Conservation (phyloP, 2,888 invertebrate genomes). For the Xestia xanthographa region DNA sequence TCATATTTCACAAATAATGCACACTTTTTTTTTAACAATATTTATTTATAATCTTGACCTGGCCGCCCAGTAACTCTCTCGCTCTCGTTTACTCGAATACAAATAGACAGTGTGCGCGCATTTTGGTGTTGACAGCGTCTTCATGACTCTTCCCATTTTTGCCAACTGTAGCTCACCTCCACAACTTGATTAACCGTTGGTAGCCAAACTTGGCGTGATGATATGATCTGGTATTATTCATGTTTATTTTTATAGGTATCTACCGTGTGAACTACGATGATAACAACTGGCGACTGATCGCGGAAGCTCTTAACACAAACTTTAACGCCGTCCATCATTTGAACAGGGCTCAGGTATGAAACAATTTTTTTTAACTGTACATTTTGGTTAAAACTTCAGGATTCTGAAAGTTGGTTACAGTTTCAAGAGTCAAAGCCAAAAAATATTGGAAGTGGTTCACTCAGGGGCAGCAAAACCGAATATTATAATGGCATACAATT, state of each 20-base stretch:
- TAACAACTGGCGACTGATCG: constrained; percentile 89
- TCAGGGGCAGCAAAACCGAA: background rate
- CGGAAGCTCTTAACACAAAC: constrained; percentile 80
- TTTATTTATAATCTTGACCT: too few species aligned
- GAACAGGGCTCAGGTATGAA: constrained; percentile 93
- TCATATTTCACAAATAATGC: too few species aligned
- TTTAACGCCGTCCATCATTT: constrained; percentile 89
- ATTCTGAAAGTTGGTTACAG: background rate
- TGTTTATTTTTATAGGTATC: constrained; percentile 85
- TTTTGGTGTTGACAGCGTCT: too few species aligned
- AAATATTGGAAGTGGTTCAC: background rate
- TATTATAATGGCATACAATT: too few species aligned
- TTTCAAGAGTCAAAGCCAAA: background rate
- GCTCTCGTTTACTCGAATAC: too few species aligned
- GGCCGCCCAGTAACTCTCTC: too few species aligned
- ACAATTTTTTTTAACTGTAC: background rate
- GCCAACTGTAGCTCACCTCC: too few species aligned
- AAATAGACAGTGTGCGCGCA: too few species aligned
- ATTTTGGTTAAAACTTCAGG: background rate
- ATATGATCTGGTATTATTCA: background rate
- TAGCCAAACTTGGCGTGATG: background rate
- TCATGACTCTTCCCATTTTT: background rate
- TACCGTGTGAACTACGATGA: constrained; percentile 93
- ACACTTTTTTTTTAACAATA: too few species aligned
- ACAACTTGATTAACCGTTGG: too few species aligned